Conservation (phyloP, 2,113 vertebrate genomes). For the Chiloscyllium plagiosum region DNA sequence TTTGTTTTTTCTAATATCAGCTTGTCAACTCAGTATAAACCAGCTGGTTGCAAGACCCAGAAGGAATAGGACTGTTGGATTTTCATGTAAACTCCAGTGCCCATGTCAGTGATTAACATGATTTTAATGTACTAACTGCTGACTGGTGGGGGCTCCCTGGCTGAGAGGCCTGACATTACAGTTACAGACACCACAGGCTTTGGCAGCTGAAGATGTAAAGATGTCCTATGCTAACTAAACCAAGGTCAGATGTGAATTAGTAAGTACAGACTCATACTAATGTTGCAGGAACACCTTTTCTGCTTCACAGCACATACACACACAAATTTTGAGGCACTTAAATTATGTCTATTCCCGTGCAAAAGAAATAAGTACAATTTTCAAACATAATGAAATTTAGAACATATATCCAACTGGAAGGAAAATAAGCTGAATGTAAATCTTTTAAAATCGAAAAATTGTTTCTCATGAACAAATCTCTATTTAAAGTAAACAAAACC, state of each 20-base stretch:
- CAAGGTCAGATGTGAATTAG: slow-evolving; percentile 12
- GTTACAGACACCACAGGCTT: neutral
- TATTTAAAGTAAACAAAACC: neutral
- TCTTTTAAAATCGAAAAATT: neutral
- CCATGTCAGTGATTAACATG: slow-evolving; percentile 10
- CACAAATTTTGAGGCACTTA: neutral
- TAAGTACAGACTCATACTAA: neutral
- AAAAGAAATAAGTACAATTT: neutral
- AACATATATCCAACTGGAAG: neutral
- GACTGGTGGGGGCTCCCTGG: neutral
- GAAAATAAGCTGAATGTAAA: neutral
- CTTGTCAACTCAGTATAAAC: neutral
- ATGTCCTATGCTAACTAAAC: neutral
- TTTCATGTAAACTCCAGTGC: neutral
- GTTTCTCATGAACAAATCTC: neutral
- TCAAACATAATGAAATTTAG: neutral
- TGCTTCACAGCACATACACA: neutral
- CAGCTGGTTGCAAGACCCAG: slow-evolving; percentile 22
- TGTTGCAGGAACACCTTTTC: neutral
- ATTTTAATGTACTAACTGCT: neutral
- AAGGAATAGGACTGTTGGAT: neutral
- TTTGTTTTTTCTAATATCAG: neutral
- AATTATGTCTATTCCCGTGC: neutral
- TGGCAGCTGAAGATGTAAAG: slow-evolving; percentile 4
- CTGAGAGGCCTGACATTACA: slow-evolving; percentile 21